A percentile compares a stretch with the other conserved stretches of the same genome.
Evolutionary conservation across 2,113 vertebrate species (phyloP).

Genomic region (Passer domesticus): DNA sequence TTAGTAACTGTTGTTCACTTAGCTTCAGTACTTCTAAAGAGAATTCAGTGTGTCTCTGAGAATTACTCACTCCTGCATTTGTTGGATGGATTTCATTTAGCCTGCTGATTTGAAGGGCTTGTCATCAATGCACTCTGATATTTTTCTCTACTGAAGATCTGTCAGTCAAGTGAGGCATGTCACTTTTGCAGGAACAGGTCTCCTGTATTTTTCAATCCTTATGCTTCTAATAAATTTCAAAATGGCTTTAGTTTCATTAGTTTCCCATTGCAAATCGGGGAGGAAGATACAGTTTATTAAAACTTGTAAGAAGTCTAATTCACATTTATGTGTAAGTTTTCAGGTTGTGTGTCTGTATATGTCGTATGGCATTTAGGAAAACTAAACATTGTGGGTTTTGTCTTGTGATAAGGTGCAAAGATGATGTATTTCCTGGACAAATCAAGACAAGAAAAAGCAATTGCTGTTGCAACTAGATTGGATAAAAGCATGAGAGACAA

Average conservation of each 20-base stretch:
- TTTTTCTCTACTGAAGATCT: neutral
- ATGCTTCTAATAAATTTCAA: neutral
- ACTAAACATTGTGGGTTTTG: neutral
- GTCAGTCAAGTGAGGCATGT: neutral
- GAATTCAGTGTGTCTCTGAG: neutral
- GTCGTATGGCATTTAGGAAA: neutral
- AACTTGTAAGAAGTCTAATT: neutral
- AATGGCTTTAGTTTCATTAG: neutral
- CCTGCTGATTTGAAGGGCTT: neutral
- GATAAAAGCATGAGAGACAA: slow-evolving; percentile 78
- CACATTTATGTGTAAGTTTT: fast-evolving
- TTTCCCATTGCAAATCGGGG: neutral
- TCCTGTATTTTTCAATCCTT: neutral
- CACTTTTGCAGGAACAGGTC: neutral
- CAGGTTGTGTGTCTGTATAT: neutral
- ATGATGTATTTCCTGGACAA: slow-evolving; percentile 85
- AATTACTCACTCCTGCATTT: fast-evolving
- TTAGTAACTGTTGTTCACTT: neutral
- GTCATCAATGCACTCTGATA: neutral
- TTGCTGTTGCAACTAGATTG: slow-evolving; percentile 76
- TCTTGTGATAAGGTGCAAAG: slow-evolving; percentile 77
- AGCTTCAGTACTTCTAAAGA: neutral
- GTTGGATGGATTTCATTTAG: neutral
- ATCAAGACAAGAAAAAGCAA: slow-evolving; percentile 82
- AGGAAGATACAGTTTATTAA: neutral